These are phyloP conservation scores for Drosophila kokeensis DNA, from an alignment of 2,888 invertebrate genomes.

Conservation along the genomic window DNA sequence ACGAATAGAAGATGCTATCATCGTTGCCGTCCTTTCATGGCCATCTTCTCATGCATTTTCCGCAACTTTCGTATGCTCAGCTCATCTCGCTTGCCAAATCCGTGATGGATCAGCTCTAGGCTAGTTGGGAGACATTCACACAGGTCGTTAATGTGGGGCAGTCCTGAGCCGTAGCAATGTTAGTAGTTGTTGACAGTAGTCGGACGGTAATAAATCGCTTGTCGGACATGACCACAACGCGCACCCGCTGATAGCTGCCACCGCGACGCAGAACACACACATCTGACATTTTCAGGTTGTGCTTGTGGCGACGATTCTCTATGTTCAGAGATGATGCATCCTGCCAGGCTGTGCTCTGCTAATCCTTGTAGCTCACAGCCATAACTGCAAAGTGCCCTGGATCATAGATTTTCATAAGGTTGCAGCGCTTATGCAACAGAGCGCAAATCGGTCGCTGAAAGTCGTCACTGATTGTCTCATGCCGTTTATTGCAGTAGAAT, in stretches of 20 bases:
- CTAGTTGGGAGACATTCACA: constrained; percentile 24
- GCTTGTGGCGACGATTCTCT: constrained; percentile 8
- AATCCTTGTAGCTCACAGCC: constrained; percentile 32
- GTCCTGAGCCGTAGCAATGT: constrained; percentile 39
- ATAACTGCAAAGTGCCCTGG: constrained; percentile 47
- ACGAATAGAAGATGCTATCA: constrained; percentile 5
- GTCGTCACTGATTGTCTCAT: constrained; percentile 27
- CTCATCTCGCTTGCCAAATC: constrained; percentile 10
- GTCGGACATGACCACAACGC: constrained; percentile 41
- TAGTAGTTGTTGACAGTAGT: not conserved
- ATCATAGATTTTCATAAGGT: constrained; percentile 24
- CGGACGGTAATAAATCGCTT: constrained; percentile 35
- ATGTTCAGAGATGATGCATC: constrained; percentile 4
- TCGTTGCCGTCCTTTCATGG: not conserved
- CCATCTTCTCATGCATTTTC: not conserved
- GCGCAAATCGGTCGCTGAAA: not conserved
- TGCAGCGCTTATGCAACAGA: constrained; percentile 40
- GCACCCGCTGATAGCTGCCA: constrained; percentile 41
- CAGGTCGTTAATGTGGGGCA: constrained; percentile 39
- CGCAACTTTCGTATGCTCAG: constrained; percentile 1
- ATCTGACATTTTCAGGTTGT: constrained; percentile 15
- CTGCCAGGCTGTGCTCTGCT: constrained; percentile 29
- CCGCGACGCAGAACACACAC: constrained; percentile 43
- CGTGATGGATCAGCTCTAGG: constrained; percentile 27
- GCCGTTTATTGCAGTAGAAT: constrained; percentile 41